These are phyloP conservation scores for Solenodon paradoxus DNA, from an alignment of 2,113 vertebrate genomes.

Conservation along the genomic window DNA sequence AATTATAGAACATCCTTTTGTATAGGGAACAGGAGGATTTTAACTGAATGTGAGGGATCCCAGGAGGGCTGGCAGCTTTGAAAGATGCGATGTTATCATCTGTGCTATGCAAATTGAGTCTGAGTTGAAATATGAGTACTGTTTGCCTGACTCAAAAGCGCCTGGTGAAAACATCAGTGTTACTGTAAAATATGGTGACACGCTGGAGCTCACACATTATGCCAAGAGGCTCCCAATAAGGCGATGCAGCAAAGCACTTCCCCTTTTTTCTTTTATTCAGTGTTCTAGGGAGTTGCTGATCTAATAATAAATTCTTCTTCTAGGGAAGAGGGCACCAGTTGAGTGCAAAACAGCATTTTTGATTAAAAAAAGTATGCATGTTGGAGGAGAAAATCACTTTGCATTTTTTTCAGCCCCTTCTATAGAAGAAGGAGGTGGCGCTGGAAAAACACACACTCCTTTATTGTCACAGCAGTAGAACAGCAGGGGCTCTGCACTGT, in stretches of 20 bases:
- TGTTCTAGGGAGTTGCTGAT: conserved; percentile 8
- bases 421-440: neutral
- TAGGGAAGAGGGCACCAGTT: conserved; percentile 22
- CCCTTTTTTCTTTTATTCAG: conserved; percentile 65
- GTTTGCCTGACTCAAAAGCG: conserved; percentile 44
- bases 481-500: neutral
- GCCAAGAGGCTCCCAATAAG: neutral
- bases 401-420: conserved; percentile 24
- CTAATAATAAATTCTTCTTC: conserved; percentile 62
- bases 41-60: conserved; percentile 27
- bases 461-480: neutral
- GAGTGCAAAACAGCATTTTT: conserved; percentile 49
- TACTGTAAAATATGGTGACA: neutral
- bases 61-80: conserved; percentile 22
- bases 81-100: conserved; percentile 39
- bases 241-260: neutral
- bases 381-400: neutral
- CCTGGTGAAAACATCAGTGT: conserved; percentile 34
- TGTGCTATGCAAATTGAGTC: conserved; percentile 53
- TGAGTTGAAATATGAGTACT: conserved; percentile 49
- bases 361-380: neutral
- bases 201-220: neutral
- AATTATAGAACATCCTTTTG: conserved; percentile 52
- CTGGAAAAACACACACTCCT: conserved; percentile 13
- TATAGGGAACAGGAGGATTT: conserved; percentile 35